Evolutionary conservation across 2,797 vertebrate genomes (phyloP), one percentile per base, ranked within the genome.

Genomic region (Tangara arthus): DNA sequence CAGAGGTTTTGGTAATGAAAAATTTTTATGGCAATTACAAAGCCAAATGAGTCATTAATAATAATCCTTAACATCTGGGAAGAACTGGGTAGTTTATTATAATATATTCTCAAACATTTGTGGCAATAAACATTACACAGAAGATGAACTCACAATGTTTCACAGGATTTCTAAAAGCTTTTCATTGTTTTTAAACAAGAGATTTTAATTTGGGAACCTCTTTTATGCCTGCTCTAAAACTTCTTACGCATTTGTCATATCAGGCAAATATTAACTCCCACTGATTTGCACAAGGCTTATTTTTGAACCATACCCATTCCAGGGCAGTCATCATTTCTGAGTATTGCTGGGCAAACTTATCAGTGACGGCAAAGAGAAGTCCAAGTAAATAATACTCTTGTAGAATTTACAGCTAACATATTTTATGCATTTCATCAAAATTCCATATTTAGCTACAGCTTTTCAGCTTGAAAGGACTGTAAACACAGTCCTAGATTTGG

Each of bases 1-100:
- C 57, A 83, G 69, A 92, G 19, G 55, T 78, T 93, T 94, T 66
- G 59, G 59, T 82, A 93, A 92, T 70, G 61, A 94, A 91, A 94
- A 94, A 90, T 37, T 44, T 69, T 70, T 52, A 82, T 69, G 65
- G 59, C 66, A 90, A 86, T 93, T 85, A 90, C 69, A 69, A 84
- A 95, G 72, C 55, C 83, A 89, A 93, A 72, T 42, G 46, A 94
- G 42, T 91, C 76, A 93, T 82, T 95, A 88, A 85, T 92, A 92
- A 94, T 83, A 92, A 94, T 91, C 69, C 59, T 49, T 49, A 87
- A 91, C 79, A 94, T 92, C 72, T 91, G 85, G 50, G 69, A 89
- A 92, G 57, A 90, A 84, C 47, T 49, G n/a, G 30, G 56, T 80
- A 68, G 61, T 87, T 93, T 82, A 83, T 77, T 87, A 53, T 57